Evolutionary conservation across 2,113 vertebrate genomes (phyloP), one percentile per base, ranked within the genome.

Genomic region (Phyllopteryx taeniolatus): DNA sequence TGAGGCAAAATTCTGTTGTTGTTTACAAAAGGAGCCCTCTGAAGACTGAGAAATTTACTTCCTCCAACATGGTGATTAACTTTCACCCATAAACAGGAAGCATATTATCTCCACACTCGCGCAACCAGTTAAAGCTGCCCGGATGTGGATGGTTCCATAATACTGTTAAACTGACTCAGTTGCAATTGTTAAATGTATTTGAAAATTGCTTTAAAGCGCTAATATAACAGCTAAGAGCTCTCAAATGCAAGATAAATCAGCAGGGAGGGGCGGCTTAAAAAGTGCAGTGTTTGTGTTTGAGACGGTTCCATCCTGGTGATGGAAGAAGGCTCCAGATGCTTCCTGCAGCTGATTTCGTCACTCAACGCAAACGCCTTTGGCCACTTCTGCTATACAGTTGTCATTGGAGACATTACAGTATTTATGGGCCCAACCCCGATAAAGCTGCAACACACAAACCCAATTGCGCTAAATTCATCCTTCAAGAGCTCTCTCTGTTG

Each of bases 281-380:
- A 62, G 70, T 67, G 43, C 42, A 6, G 63, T 74, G 75, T 75
- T 60, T 78, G 62, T 67, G 68, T 78, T 80, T 74, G 80, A 75
- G 71, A 77, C 69, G 33, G 66, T 65, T 79, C 75, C 84, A 83
- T 84, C 87, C 85, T 86, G 83, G 67, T 72, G 77, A 76, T 62
- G 74, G 78, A 79, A 70, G 77, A 83, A 67, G 63, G 70, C 78
- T 85, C 83, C 90, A 91, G 90, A 91, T 90, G 88, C 86, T 91
- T 93, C 91, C 90, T 93, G 81, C 68, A 67, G 69, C 75, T 82
- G 71, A 86, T 90, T 74, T 85, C n/a, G 62, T 88, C 82, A 85
- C 81, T 70, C 54, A 68, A 64, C 47, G 71, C 62, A 81, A 82
- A 78, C 78, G 73, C 27, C 67, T 68, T 75, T 64, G 53, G 35